These are phyloP conservation scores for Rotaria sp. DNA, from an alignment of 2,888 invertebrate genomes.

Conservation along the genomic window DNA sequence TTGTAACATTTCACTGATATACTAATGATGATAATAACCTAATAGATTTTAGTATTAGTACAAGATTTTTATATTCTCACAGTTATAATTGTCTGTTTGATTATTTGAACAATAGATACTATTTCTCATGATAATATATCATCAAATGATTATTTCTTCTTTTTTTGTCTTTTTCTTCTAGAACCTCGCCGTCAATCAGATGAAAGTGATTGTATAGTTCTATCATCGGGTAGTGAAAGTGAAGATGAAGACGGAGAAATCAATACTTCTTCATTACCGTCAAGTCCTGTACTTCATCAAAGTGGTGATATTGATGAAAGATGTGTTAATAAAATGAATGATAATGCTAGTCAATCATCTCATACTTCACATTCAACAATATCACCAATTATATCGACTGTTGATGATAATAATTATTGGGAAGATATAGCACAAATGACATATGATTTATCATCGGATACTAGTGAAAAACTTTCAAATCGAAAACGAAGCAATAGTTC, in stretches of 20 bases:
- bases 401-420: neutral
- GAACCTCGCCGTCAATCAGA: neutral
- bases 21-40: no score
- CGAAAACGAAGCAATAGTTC: neutral
- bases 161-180: neutral
- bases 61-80: no score
- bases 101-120: no score
- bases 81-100: no score
- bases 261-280: neutral
- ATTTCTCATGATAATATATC: no score
- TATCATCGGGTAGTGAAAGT: neutral
- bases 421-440: neutral
- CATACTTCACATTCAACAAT: neutral
- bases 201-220: constrained; percentile 3
- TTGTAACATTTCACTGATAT: no score
- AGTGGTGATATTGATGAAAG: neutral
- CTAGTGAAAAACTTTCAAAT: neutral
- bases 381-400: neutral
- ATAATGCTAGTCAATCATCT: neutral
- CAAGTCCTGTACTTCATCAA: neutral
- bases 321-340: neutral
- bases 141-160: no score
- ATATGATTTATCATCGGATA: neutral
- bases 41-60: no score
- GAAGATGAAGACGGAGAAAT: neutral